Evolutionary conservation across 2,113 vertebrate genomes (phyloP).

Genomic region (Balaeniceps rex): DNA sequence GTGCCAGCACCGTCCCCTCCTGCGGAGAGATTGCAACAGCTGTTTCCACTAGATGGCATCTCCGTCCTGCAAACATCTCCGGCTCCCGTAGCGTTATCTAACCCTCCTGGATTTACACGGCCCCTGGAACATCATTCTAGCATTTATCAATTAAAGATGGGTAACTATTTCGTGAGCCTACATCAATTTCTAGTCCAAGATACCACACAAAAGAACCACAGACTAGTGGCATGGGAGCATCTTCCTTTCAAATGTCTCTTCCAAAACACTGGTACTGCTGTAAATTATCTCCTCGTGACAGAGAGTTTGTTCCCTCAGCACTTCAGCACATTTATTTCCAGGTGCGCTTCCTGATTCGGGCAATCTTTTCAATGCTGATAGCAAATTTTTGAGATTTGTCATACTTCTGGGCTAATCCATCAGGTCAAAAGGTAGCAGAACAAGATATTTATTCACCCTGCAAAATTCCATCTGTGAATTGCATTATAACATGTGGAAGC

Average conservation of each 20-base stretch:
- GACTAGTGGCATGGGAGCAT: neutral
- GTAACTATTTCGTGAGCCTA: neutral
- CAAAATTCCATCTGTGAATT: neutral
- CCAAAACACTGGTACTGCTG: neutral
- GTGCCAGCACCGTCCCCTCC: neutral
- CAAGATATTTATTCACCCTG: neutral
- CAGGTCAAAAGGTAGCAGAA: neutral
- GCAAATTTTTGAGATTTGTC: neutral
- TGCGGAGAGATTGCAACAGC: neutral
- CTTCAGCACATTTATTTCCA: neutral
- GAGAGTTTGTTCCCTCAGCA: neutral
- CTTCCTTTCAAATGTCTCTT: neutral
- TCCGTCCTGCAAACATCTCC: neutral
- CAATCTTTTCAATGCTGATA: neutral
- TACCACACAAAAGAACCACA: neutral
- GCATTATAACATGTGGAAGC: neutral
- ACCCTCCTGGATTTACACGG: neutral
- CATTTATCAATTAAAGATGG: neutral
- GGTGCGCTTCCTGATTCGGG: neutral
- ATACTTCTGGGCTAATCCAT: neutral
- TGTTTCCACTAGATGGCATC: constrained; percentile 64
- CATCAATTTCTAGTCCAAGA: neutral
- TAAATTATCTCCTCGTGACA: neutral
- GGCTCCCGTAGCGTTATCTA: neutral
- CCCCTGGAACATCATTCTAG: neutral